phyloP scores from a whole-genome alignment of 1,140 invertebrate genomes.

The Atta colombica region DNA sequence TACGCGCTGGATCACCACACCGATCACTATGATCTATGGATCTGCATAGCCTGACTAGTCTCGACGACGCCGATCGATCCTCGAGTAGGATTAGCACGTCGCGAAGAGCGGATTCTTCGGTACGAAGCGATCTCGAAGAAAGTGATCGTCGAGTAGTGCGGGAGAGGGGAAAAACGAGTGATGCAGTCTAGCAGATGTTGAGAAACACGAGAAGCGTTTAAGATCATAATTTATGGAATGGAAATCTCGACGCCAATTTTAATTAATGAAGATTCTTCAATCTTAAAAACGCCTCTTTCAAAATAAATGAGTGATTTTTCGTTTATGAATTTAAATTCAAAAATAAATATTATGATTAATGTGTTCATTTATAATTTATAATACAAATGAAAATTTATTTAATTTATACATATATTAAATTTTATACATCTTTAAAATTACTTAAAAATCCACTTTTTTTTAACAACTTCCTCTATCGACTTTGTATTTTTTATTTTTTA shows the following conservation, averaged over 20 bases:
- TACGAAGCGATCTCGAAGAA: constrained; percentile 69
- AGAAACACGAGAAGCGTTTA: constrained; percentile 56
- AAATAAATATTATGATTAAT: background rate
- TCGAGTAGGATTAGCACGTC: constrained; percentile 60
- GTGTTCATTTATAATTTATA: background rate
- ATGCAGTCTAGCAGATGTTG: constrained; percentile 55
- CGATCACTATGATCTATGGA: constrained; percentile 52
- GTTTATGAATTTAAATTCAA: background rate
- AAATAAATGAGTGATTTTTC: background rate
- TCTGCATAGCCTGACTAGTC: constrained; percentile 49
- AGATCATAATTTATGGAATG: constrained; percentile 46
- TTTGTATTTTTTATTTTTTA: background rate
- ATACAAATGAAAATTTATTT: background rate
- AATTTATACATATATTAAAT: background rate
- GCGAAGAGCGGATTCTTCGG: constrained; percentile 56
- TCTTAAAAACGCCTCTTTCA: background rate
- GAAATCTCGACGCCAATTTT: constrained; percentile 41
- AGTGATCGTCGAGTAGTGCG: constrained; percentile 67
- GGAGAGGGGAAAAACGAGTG: constrained; percentile 64
- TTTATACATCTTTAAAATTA: background rate
- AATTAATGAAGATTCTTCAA: constrained; percentile 42
- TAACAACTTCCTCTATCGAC: background rate
- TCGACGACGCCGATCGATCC: constrained; percentile 56
- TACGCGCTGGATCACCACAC: background rate
- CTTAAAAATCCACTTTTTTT: background rate